Percentiles rank a stretch among this genome's conserved stretches.
Conservation (phyloP, 2,797 vertebrate genomes). For the Morus bassanus region DNA sequence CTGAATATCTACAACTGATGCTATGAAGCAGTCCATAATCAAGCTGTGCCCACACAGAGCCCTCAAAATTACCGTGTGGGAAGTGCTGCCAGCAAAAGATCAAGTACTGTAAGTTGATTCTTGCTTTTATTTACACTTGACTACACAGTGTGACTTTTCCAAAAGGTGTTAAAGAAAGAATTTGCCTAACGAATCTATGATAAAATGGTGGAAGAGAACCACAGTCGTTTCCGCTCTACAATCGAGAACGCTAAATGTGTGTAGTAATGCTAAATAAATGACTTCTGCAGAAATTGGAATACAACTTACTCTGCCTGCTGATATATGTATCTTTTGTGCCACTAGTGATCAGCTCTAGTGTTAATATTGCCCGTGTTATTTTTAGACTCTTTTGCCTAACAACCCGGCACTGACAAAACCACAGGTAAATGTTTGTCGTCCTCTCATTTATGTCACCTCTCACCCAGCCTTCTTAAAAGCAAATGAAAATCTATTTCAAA, state of each 20-base stretch:
- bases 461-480: background rate
- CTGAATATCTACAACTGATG: constrained; percentile 4
- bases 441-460: background rate
- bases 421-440: background rate
- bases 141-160: background rate
- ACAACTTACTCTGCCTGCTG: background rate
- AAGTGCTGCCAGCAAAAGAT: constrained; percentile 42
- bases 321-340: background rate
- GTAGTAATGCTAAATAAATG: background rate
- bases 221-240: background rate
- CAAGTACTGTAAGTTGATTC: background rate
- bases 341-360: background rate
- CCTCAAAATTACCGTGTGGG: constrained; percentile 19
- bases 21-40: background rate
- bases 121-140: constrained; percentile 42
- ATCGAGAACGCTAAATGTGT: background rate
- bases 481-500: background rate
- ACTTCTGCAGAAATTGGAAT: background rate
- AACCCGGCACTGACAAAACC: background rate
- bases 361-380: fast-evolving
- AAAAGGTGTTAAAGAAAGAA: constrained; percentile 28
- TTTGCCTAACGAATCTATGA: background rate
- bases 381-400: background rate
- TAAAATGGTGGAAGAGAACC: background rate
- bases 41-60: constrained; percentile 39